Evolutionary conservation across 1,140 invertebrate genomes (phyloP).

Genomic region (Drosophila baimaii): DNA sequence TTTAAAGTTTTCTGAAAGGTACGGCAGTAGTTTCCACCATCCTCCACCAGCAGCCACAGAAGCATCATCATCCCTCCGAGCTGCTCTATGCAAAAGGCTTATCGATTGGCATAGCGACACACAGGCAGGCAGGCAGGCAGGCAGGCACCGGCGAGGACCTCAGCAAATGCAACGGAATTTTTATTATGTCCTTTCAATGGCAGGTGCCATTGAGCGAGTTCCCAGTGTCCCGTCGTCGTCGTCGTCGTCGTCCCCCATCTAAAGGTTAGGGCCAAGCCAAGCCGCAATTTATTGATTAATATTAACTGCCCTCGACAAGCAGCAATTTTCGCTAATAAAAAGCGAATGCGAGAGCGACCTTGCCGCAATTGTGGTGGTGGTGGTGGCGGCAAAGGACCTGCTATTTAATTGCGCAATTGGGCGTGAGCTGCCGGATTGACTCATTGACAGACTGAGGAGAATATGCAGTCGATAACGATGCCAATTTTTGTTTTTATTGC

Average conservation of each 20-base stretch:
- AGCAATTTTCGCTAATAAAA: slow-evolving; percentile 65
- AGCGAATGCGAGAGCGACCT: slow-evolving; percentile 51
- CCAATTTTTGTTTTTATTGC: slow-evolving; percentile 47
- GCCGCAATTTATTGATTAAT: slow-evolving; percentile 71
- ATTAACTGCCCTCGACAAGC: slow-evolving; percentile 59
- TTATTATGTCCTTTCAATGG: slow-evolving; percentile 74
- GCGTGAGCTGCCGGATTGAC: slow-evolving; percentile 45
- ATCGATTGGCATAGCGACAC: slow-evolving; percentile 76
- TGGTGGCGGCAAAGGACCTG: slow-evolving; percentile 23
- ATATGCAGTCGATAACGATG: slow-evolving; percentile 48
- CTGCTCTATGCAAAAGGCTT: slow-evolving; percentile 69
- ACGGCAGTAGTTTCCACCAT: slow-evolving; percentile 9
- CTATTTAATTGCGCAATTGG: slow-evolving; percentile 74
- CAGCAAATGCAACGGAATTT: slow-evolving; percentile 70
- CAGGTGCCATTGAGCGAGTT: slow-evolving; percentile 49
- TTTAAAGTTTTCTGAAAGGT: slow-evolving; percentile 77
- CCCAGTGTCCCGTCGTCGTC: slow-evolving; percentile 24
- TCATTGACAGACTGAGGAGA: slow-evolving; percentile 42
- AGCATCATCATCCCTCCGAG: not conserved
- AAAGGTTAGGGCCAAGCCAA: slow-evolving; percentile 70
- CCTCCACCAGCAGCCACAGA: not conserved
- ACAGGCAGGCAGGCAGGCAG: too few relatives aligned
- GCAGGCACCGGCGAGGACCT: slow-evolving; percentile 28
- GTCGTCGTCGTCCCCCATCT: slow-evolving; percentile 6
- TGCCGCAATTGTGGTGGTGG: slow-evolving; percentile 28